Evolutionary conservation across 1,140 invertebrate genomes (phyloP).

Genomic region (Bicyclus anynana): DNA sequence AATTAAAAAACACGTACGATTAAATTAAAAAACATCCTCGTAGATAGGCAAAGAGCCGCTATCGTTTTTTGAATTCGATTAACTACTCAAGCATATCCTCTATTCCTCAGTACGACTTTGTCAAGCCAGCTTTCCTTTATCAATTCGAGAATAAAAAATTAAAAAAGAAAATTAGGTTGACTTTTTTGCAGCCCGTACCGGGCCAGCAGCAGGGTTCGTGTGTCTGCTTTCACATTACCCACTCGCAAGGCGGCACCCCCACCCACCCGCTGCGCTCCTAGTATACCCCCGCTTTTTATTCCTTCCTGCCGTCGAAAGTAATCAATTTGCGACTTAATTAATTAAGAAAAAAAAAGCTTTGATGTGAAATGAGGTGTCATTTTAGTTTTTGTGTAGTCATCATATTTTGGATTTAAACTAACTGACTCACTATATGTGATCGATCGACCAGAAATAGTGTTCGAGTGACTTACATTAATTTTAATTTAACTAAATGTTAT

Average conservation of each 20-base stretch:
- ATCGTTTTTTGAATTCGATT: too few relatives aligned
- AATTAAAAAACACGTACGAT: too few relatives aligned
- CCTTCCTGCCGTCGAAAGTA: conserved; percentile 72
- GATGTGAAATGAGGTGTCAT: background rate
- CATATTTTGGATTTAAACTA: background rate
- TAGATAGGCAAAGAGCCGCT: too few relatives aligned
- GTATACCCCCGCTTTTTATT: conserved; percentile 69
- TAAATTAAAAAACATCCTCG: too few relatives aligned
- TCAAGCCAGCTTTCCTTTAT: too few relatives aligned
- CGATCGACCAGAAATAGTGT: too few relatives aligned
- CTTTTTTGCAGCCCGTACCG: conserved; percentile 52
- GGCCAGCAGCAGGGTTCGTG: conserved; percentile 71
- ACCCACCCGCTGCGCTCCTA: conserved; percentile 59
- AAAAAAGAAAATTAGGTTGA: conserved; percentile 16
- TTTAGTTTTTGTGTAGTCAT: background rate
- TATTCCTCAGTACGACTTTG: too few relatives aligned
- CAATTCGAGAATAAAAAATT: background rate
- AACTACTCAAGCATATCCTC: too few relatives aligned
- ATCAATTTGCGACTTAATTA: conserved; percentile 75
- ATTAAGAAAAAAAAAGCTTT: conserved; percentile 57
- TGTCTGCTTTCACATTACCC: conserved; percentile 76
- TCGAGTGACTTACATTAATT: too few relatives aligned
- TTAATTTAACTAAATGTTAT: too few relatives aligned
- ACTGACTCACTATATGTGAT: background rate
- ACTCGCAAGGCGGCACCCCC: conserved; percentile 69